A percentile compares a stretch with the other conserved stretches of the same genome.
Evolutionary conservation across 2,888 invertebrate genomes (phyloP).

Genomic region (Epirrita christyi): DNA sequence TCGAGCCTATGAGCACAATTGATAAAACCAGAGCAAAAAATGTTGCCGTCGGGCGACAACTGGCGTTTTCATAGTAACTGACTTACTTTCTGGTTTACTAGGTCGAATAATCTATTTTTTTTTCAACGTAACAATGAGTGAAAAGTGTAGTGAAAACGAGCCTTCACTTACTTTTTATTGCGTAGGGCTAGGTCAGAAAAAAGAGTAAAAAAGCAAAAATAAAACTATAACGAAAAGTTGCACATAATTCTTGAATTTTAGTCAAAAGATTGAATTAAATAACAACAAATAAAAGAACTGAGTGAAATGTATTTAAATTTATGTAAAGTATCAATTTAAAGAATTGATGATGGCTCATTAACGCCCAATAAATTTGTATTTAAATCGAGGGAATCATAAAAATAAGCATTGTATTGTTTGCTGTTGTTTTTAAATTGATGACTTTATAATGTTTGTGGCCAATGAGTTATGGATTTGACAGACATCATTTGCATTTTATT

Average conservation of each 20-base stretch:
- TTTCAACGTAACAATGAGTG: constrained; percentile 55
- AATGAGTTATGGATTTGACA: background rate
- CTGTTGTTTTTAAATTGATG: constrained; percentile 25
- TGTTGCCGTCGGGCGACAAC: constrained; percentile 56
- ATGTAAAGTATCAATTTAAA: constrained; percentile 47
- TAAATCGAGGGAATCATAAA: constrained; percentile 34
- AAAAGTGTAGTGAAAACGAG: constrained; percentile 67
- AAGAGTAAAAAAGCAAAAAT: background rate
- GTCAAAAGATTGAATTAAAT: constrained; percentile 24
- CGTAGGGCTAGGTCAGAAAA: constrained; percentile 23
- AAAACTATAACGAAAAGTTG: background rate
- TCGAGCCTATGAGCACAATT: constrained; percentile 46
- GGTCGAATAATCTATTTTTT: constrained; percentile 71
- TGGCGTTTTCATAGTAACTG: constrained; percentile 48
- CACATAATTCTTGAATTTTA: background rate
- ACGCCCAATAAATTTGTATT: constrained; percentile 46
- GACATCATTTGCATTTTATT: background rate
- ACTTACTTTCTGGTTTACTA: constrained; percentile 69
- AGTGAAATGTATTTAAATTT: constrained; percentile 49
- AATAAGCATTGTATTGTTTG: constrained; percentile 34
- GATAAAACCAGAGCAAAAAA: constrained; percentile 61
- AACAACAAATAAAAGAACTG: constrained; percentile 33
- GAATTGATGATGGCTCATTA: constrained; percentile 44
- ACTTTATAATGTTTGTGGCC: constrained; percentile 18
- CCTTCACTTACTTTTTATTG: constrained; percentile 57